phyloP scores from a whole-genome alignment of 2,113 vertebrate species.

The Gallinago paraguaiae region DNA sequence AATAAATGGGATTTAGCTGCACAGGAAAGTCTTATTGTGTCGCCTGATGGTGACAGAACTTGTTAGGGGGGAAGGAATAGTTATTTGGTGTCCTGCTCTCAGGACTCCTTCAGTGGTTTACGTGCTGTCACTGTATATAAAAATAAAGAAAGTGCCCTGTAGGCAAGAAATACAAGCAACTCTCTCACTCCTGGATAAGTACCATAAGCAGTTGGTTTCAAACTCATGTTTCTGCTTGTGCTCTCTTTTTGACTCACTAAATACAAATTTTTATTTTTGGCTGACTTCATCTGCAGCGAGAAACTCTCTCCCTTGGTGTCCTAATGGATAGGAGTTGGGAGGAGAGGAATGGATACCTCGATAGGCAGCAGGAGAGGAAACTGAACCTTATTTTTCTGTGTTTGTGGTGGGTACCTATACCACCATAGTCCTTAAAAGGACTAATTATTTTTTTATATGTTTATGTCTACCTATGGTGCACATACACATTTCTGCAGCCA shows the following conservation, averaged over 20 bases:
- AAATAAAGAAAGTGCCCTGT: neutral
- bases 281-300: neutral
- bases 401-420: neutral
- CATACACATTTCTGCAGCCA: neutral
- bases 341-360: neutral
- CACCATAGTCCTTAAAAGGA: neutral
- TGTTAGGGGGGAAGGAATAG: neutral
- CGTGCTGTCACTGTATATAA: neutral
- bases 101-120: neutral
- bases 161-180: neutral
- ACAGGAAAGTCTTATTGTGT: neutral
- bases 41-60: neutral
- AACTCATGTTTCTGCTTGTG: neutral
- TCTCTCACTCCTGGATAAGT: neutral
- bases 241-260: neutral
- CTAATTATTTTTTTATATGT: neutral
- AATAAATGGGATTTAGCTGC: neutral
- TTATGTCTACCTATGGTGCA: neutral
- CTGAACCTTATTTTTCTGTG: neutral
- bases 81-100: neutral
- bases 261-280: neutral
- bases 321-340: neutral
- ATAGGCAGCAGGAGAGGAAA: neutral
- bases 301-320: neutral
- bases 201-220: neutral